Percentiles rank a stretch among this genome's conserved stretches.
Evolutionary conservation across 2,888 invertebrate species (phyloP).

Genomic region (Trachelus iudaicus): DNA sequence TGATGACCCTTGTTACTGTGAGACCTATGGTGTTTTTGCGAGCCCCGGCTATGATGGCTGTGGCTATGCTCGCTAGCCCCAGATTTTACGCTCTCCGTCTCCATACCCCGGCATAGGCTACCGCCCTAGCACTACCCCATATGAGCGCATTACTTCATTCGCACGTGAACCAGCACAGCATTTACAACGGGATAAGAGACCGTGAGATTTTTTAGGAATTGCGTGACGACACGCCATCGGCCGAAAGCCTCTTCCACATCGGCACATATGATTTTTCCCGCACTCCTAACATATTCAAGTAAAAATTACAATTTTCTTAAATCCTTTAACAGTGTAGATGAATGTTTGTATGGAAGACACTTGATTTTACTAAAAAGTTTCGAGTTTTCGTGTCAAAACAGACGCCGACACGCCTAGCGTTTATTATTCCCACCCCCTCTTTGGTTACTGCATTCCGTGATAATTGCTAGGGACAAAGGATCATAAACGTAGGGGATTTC

Average conservation of each 20-base stretch:
- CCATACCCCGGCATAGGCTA: constrained; percentile 74
- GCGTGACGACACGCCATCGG: constrained; percentile 19
- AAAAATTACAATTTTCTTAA: neutral
- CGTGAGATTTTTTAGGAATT: neutral
- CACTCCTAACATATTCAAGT: constrained; percentile 13
- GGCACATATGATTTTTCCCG: constrained; percentile 14
- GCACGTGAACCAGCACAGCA: constrained; percentile 23
- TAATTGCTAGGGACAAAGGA: constrained; percentile 2
- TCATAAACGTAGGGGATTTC: neutral
- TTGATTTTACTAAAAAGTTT: neutral
- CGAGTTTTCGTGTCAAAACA: constrained; percentile 35
- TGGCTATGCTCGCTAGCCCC: constrained; percentile 84
- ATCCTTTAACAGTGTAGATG: neutral
- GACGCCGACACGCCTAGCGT: constrained; percentile 60
- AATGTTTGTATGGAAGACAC: neutral
- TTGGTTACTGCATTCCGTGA: constrained; percentile 23
- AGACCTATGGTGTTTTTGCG: constrained; percentile 57
- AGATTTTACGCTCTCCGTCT: constrained; percentile 94
- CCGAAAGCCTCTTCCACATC: constrained; percentile 17
- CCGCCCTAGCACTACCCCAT: constrained; percentile 67
- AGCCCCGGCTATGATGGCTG: constrained; percentile 63
- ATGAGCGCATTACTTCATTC: constrained; percentile 52
- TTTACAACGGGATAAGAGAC: constrained; percentile 13
- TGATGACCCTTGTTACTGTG: constrained; percentile 67
- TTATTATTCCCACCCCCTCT: constrained; percentile 51